Percentiles rank a stretch among this genome's conserved stretches.
Conservation (phyloP, 2,888 invertebrate genomes). For the Campoplex nolae region DNA sequence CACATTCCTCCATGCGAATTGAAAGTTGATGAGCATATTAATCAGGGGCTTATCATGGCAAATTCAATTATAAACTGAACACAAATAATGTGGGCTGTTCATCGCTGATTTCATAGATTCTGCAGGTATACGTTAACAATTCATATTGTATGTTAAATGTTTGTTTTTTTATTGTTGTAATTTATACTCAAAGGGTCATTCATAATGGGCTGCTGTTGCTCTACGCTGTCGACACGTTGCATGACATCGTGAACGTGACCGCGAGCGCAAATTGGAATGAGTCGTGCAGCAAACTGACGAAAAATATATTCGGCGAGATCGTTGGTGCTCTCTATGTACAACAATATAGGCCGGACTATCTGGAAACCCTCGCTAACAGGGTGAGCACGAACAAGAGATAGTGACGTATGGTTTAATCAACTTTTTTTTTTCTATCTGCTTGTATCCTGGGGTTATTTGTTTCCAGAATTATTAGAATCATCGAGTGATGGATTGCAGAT, state of each 20-base stretch:
- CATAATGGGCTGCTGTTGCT: constrained; percentile 85
- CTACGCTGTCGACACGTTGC: constrained; percentile 84
- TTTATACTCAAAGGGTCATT: constrained; percentile 81
- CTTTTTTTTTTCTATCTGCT: background rate
- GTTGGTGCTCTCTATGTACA: constrained; percentile 85
- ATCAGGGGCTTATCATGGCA: constrained; percentile 16
- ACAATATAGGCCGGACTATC: constrained; percentile 83
- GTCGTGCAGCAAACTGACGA: constrained; percentile 83
- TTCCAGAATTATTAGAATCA: constrained; percentile 19
- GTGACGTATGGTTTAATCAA: constrained; percentile 26
- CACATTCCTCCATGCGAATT: background rate
- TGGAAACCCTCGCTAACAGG: constrained; percentile 83
- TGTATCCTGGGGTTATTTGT: constrained; percentile 6
- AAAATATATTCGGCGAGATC: constrained; percentile 82
- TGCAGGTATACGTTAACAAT: background rate
- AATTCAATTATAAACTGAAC: background rate
- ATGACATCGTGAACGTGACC: constrained; percentile 84
- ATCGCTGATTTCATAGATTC: background rate
- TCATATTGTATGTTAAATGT: constrained; percentile 27
- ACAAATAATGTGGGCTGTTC: constrained; percentile 11
- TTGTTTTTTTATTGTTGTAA: constrained; percentile 13
- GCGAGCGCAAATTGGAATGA: constrained; percentile 81
- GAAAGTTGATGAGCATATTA: background rate
- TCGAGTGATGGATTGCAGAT: background rate
- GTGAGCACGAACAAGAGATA: constrained; percentile 75